Evolutionary conservation across 2,113 vertebrate genomes (phyloP).

Genomic region (Galemys pyrenaicus): DNA sequence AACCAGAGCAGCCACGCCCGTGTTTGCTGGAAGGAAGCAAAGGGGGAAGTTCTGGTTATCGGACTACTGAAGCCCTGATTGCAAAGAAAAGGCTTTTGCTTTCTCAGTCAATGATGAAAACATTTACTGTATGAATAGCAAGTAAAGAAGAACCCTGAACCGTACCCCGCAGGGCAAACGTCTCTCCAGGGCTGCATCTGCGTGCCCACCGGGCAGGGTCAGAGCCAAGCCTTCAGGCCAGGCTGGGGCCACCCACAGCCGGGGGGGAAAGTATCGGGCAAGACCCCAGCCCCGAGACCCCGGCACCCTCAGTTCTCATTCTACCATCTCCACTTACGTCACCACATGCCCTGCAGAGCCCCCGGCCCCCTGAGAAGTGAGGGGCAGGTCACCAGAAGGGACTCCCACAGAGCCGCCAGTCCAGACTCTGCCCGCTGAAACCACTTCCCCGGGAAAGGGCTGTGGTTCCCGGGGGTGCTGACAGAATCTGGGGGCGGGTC

Average conservation of each 20-base stretch:
- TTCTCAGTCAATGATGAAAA: neutral
- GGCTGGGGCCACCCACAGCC: neutral
- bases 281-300: rapidly evolving
- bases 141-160: neutral
- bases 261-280: rapidly evolving
- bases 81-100: neutral
- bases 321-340: neutral
- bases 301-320: neutral
- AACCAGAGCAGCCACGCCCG: neutral
- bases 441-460: neutral
- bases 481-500: neutral
- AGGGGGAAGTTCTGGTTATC: neutral
- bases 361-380: neutral
- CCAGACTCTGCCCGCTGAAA: neutral
- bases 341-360: neutral
- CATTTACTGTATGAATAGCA: too few species aligned
- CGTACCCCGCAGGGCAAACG: rapidly evolving
- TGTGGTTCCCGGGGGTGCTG: neutral
- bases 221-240: neutral
- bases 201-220: neutral
- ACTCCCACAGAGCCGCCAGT: neutral
- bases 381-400: neutral
- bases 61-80: neutral
- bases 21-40: neutral
- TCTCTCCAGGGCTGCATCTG: neutral